Conservation (phyloP, 2,797 vertebrate genomes). For the Epinephelus malabaricus region DNA sequence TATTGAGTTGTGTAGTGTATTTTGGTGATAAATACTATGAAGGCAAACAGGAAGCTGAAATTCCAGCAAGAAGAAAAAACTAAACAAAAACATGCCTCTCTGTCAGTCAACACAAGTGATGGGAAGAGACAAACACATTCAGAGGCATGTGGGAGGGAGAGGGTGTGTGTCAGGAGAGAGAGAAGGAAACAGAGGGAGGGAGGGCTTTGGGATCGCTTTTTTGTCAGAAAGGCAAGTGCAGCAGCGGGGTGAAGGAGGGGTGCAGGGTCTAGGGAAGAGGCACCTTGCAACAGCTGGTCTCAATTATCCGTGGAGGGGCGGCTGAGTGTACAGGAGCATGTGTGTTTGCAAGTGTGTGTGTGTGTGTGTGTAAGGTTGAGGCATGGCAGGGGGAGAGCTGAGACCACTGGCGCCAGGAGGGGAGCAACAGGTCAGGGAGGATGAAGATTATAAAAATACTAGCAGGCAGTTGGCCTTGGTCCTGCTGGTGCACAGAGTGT, state of each 20-base stretch:
- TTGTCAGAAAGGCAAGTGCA: slow-evolving; percentile 86
- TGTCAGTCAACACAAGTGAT: slow-evolving; percentile 72
- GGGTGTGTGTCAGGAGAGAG: slow-evolving; percentile 23
- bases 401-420: slow-evolving; percentile 89
- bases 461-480: slow-evolving; percentile 86
- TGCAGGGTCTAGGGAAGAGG: slow-evolving; percentile 80
- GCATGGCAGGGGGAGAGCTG: slow-evolving; percentile 76
- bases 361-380: slow-evolving; percentile 56
- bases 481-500: slow-evolving; percentile 69
- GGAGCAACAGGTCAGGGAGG: slow-evolving; percentile 88
- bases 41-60: background rate
- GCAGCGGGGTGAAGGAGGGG: slow-evolving; percentile 64
- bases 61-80: background rate
- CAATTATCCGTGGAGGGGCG: slow-evolving; percentile 85
- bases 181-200: slow-evolving; percentile 6
- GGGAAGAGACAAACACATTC: slow-evolving; percentile 59
- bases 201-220: slow-evolving; percentile 52
- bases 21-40: background rate
- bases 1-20: background rate
- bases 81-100: slow-evolving; percentile 53
- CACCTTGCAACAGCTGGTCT: slow-evolving; percentile 91
- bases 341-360: slow-evolving; percentile 54
- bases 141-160: slow-evolving; percentile 26
- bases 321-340: slow-evolving; percentile 75
- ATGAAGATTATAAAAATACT: slow-evolving; percentile 91